Conservation (phyloP, 2,797 vertebrate species). For the Selene dorsalis region DNA sequence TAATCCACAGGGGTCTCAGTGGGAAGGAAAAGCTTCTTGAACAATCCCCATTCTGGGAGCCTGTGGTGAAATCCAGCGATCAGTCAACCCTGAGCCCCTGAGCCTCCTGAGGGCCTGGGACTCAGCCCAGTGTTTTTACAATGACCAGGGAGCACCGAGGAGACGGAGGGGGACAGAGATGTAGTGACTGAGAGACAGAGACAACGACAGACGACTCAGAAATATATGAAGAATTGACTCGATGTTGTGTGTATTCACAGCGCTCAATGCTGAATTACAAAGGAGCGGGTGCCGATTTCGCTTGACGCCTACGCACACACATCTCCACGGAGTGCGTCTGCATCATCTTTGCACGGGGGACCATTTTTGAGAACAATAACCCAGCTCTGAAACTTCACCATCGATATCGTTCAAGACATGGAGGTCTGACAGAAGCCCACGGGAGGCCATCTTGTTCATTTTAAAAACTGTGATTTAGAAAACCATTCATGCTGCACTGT, state of each 20-base stretch:
- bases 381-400: conserved; percentile 32
- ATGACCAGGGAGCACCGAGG: conserved; percentile 47
- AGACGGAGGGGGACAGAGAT: conserved; percentile 34
- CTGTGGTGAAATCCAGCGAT: conserved; percentile 79
- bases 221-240: conserved; percentile 50
- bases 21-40: conserved; percentile 76
- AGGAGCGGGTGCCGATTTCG: conserved; percentile 55
- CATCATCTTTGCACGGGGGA: conserved; percentile 17
- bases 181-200: conserved; percentile 5
- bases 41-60: conserved; percentile 75
- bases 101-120: conserved; percentile 76
- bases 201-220: conserved; percentile 45
- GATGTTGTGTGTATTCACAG: conserved; percentile 57
- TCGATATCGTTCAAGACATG: conserved; percentile 46
- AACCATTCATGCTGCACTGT: conserved; percentile 43
- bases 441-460: conserved; percentile 53
- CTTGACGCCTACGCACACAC: conserved; percentile 30
- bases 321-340: conserved; percentile 11
- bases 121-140: conserved; percentile 76
- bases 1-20: conserved; percentile 80
- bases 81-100: conserved; percentile 80
- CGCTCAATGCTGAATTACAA: conserved; percentile 53
- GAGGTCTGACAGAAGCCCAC: conserved; percentile 19
- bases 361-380: conserved; percentile 46
- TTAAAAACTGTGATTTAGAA: conserved; percentile 55